A percentile compares a stretch with the other conserved stretches of the same genome.
Conservation (phyloP, 2,797 vertebrate species). For the Mionectes olivaceus region DNA sequence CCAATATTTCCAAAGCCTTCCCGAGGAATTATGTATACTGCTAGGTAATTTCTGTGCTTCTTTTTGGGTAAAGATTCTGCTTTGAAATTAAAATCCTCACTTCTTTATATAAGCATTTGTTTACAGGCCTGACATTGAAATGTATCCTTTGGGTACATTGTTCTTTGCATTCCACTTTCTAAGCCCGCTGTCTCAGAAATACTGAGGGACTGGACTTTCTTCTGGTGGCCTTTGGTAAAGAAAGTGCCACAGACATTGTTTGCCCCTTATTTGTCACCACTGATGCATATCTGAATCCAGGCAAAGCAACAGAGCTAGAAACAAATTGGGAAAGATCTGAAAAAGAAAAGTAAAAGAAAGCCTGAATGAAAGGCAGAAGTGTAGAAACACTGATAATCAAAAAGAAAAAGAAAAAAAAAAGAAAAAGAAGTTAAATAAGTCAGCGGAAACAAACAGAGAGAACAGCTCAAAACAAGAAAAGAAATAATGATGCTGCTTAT, state of each 20-base stretch:
- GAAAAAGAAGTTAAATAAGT: neutral
- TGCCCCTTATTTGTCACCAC: neutral
- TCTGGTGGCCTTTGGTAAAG: neutral
- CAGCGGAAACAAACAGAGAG: neutral
- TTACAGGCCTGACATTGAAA: neutral
- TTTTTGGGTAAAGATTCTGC: neutral
- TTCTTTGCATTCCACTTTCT: neutral
- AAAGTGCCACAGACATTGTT: neutral
- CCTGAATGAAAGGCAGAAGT: neutral
- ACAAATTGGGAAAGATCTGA: neutral
- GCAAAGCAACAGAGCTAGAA: neutral
- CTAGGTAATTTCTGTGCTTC: neutral
- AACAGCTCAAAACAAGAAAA: neutral
- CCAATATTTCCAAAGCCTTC: neutral
- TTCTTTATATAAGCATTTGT: neutral
- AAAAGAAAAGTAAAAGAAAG: neutral
- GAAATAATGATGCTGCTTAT: neutral
- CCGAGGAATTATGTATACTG: neutral
- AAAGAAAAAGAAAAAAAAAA: neutral
- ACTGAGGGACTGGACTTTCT: neutral
- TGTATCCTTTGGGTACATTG: neutral
- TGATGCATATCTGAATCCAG: neutral
- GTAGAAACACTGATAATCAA: neutral
- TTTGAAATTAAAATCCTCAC: neutral
- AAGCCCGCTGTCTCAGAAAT: neutral